Evolutionary conservation across 2,113 vertebrate species (phyloP), one percentile per base, ranked within the genome.

Genomic region (Myotis lucifugus): DNA sequence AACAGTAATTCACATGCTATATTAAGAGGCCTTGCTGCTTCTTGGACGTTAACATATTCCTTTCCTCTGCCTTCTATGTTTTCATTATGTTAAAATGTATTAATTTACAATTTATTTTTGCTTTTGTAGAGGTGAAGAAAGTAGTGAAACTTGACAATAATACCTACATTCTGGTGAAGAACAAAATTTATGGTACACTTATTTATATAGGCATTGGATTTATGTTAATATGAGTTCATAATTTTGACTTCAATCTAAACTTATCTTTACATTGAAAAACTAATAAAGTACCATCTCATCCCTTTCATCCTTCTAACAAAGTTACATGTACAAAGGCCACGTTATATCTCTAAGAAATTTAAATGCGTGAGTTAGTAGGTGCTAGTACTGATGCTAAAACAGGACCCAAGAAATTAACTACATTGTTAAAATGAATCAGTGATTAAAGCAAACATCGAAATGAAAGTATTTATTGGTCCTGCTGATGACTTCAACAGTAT

Each of bases 241-340:
- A 88, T 90, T 95, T 88, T 85, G n/a, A 79, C 15, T 91, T 94
- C 52, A 76, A 11, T 85, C 23, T 87, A 52, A 87, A 90, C 76
- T 18, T 70, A 73, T 64, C 66, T 10, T 84, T 86, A 86, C n/a
- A 79, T 88, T 91, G 50, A 70, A 64, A 94, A 84, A 37, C 6
- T 15, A 64, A 66, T 50, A 52, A 79, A 59, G 9, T n/a, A 84
- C 9, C 9, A 23, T 46, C 56, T 93, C 23, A 56, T 21, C 27
- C 3, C 12, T 70, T 4, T 92, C 52, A 56, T 78, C 34, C 17
- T 91, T 83, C 25, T 81, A 70, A 64, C 29, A 85, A 15, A n/a
- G 27, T 54, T 76, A 19, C 15, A 40, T 50, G 21, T 69, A 67
- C n/a, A 91, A 46, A 91, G 46, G 6, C 8, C 40, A 85, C 76